phyloP scores from a whole-genome alignment of 1,140 invertebrate species.

The Psix sp. region DNA sequence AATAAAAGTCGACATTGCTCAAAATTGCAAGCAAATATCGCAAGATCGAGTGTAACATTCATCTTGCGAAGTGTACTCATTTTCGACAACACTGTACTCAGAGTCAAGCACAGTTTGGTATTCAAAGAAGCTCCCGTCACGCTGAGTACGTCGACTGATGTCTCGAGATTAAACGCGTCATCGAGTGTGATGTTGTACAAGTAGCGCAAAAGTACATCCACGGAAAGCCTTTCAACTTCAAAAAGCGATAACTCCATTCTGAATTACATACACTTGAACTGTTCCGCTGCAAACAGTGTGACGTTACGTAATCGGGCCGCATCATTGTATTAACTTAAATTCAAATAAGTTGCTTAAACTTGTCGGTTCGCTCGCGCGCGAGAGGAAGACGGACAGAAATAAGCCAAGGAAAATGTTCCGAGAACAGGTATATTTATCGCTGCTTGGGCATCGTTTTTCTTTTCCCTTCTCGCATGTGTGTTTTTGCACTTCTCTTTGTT shows the following conservation, averaged over 20 bases:
- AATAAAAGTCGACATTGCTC: too few species aligned
- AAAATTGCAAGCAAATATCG: background rate
- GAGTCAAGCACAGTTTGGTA: constrained; percentile 15
- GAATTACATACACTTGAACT: constrained; percentile 13
- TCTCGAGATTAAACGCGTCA: constrained; percentile 41
- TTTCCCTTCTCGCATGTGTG: constrained; percentile 3
- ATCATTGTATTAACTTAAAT: too few species aligned
- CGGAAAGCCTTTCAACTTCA: constrained; percentile 29
- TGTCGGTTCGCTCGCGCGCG: too few species aligned
- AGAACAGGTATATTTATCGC: too few species aligned
- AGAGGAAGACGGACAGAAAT: too few species aligned
- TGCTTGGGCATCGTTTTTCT: too few species aligned
- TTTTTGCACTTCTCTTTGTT: constrained; percentile 5
- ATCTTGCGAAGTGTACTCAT: constrained; percentile 23
- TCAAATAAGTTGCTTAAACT: too few species aligned
- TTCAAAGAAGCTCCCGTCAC: constrained; percentile 23
- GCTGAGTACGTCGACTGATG: constrained; percentile 22
- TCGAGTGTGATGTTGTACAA: constrained; percentile 44
- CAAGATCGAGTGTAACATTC: constrained; percentile 3
- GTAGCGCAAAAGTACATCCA: constrained; percentile 24
- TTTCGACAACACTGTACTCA: constrained; percentile 24
- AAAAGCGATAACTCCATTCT: constrained; percentile 24
- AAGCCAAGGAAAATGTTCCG: too few species aligned
- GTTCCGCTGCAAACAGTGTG: too few species aligned
- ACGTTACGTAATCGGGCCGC: too few species aligned